A percentile compares a stretch with the other conserved stretches of the same genome.
These are phyloP conservation scores for Caenorhabditis macrosperma DNA, from an alignment of 2,888 invertebrate species.

Conservation along the genomic window DNA sequence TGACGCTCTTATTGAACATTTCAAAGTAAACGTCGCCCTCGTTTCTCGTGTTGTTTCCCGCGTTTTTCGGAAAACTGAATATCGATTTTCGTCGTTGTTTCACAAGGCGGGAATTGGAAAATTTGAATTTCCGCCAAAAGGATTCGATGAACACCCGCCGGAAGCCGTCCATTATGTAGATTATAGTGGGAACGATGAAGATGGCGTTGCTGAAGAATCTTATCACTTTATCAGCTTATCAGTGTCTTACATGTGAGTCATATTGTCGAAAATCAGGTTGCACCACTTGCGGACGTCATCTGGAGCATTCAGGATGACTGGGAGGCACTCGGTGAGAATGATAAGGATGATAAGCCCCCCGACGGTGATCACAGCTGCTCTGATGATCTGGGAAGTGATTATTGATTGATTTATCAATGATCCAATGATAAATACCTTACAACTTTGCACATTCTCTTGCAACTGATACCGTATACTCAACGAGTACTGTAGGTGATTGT, in stretches of 20 bases:
- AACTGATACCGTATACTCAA: slow-evolving; percentile 45
- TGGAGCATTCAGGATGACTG: slow-evolving; percentile 28
- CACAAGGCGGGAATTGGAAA: background rate
- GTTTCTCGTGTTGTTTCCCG: background rate
- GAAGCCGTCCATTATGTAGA: slow-evolving; percentile 11
- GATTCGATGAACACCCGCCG: slow-evolving; percentile 8
- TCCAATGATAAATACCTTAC: slow-evolving; percentile 10
- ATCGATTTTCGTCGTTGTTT: slow-evolving; percentile 22
- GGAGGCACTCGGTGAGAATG: slow-evolving; percentile 43
- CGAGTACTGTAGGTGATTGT: slow-evolving; percentile 25
- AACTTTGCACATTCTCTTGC: slow-evolving; percentile 52
- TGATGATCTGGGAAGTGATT: slow-evolving; percentile 18
- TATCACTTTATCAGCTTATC: background rate
- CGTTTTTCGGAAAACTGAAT: slow-evolving; percentile 24
- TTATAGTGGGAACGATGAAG: slow-evolving; percentile 5
- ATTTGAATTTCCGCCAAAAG: background rate
- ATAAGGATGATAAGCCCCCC: slow-evolving; percentile 33
- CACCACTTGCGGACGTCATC: slow-evolving; percentile 6
- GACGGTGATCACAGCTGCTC: slow-evolving; percentile 24
- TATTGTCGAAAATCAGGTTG: slow-evolving; percentile 45
- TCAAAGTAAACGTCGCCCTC: slow-evolving; percentile 51
- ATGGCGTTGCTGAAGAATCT: slow-evolving; percentile 32
- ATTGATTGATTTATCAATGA: background rate
- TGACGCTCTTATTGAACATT: slow-evolving; percentile 50
- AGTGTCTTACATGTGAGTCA: slow-evolving; percentile 23